Conservation (phyloP, 1,140 invertebrate species). For the Drosophila sproati region DNA sequence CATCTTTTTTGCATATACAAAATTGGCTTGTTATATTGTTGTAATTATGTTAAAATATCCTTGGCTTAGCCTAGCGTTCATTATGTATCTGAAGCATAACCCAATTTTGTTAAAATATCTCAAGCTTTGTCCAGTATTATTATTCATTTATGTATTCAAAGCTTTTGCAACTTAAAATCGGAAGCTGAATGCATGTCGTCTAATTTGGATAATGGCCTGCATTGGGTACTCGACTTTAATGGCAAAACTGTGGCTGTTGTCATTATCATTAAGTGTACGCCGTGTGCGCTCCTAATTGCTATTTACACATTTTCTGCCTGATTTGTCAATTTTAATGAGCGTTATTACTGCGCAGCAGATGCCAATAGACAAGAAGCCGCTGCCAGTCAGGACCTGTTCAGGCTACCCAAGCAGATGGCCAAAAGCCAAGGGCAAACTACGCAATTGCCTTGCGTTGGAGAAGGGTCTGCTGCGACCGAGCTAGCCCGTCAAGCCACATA, state of each 20-base stretch:
- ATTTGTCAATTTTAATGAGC: slow-evolving; percentile 81
- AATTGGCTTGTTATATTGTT: no score
- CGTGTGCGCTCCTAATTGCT: slow-evolving; percentile 62
- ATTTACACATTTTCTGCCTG: slow-evolving; percentile 79
- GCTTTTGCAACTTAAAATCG: no score
- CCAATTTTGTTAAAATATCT: no score
- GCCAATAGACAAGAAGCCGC: slow-evolving; percentile 55
- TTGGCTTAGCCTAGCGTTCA: no score
- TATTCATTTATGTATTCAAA: no score
- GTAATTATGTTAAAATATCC: no score
- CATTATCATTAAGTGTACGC: slow-evolving; percentile 42
- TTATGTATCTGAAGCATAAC: no score
- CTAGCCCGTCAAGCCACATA: slow-evolving; percentile 5
- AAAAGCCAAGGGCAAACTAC: slow-evolving; percentile 36
- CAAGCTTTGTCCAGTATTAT: no score
- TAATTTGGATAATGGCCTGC: neutral
- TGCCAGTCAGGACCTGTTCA: slow-evolving; percentile 34
- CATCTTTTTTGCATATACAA: no score
- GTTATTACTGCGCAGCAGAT: slow-evolving; percentile 65
- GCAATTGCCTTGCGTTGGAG: slow-evolving; percentile 27
- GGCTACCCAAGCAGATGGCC: slow-evolving; percentile 22
- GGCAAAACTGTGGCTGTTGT: neutral
- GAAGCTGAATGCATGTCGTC: neutral
- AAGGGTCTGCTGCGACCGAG: slow-evolving; percentile 10
- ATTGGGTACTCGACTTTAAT: neutral